Conservation (phyloP, 1,140 invertebrate genomes). For the Diabrotica virgifera region DNA sequence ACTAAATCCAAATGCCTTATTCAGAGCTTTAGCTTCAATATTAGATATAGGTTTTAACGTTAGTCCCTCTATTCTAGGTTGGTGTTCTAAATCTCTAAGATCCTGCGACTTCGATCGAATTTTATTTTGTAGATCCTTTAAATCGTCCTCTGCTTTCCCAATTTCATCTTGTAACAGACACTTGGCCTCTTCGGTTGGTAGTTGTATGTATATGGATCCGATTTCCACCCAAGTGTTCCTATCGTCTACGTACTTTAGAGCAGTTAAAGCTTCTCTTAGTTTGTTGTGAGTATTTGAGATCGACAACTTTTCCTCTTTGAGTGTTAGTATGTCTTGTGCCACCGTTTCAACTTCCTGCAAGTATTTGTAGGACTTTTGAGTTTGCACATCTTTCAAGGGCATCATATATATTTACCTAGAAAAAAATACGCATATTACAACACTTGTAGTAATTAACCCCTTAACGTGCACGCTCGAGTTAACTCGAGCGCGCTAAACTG, state of each 20-base stretch:
- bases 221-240: constrained; percentile 38
- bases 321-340: constrained; percentile 42
- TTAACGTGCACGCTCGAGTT: too few species aligned
- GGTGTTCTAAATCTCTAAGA: constrained; percentile 42
- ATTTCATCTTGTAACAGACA: constrained; percentile 36
- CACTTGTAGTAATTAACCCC: too few species aligned
- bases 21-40: constrained; percentile 39
- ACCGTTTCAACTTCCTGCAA: constrained; percentile 41
- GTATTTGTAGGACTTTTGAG: constrained; percentile 40
- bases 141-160: constrained; percentile 31
- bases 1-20: constrained; percentile 36
- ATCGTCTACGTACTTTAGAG: constrained; percentile 33
- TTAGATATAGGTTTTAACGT: constrained; percentile 39
- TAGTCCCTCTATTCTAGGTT: constrained; percentile 41
- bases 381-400: constrained; percentile 29
- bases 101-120: constrained; percentile 38
- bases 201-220: constrained; percentile 37
- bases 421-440: neutral
- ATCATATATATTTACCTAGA: constrained; percentile 21
- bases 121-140: constrained; percentile 30
- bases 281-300: constrained; percentile 42
- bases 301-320: constrained; percentile 41
- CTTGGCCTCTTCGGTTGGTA: constrained; percentile 36
- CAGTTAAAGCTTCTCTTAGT: constrained; percentile 39
- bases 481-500: too few species aligned